phyloP scores from a whole-genome alignment of 2,113 vertebrate genomes.

The Onychostruthus taczanowskii region DNA sequence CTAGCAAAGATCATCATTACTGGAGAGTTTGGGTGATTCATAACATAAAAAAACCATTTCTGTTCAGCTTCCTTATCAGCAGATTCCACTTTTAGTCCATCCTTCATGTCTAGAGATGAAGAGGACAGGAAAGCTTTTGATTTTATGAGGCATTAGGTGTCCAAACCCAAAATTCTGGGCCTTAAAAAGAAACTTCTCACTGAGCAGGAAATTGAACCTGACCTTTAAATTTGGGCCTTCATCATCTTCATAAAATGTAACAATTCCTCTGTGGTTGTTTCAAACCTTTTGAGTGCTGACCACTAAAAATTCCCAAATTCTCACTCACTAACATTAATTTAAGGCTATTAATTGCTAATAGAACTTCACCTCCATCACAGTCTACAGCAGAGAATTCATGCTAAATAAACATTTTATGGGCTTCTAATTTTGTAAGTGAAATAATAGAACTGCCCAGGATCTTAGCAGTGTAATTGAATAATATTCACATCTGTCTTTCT shows the following conservation, averaged over 20 bases:
- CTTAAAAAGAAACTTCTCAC: not conserved
- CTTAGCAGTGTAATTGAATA: not conserved
- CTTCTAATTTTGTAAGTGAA: not conserved
- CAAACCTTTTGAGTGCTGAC: not conserved
- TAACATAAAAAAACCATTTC: not conserved
- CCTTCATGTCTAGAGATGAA: not conserved
- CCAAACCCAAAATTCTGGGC: not conserved
- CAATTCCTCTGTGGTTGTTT: not conserved
- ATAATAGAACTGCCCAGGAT: not conserved
- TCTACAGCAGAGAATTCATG: not conserved
- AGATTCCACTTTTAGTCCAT: not conserved
- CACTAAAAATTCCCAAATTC: not conserved
- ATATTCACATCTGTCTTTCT: no score
- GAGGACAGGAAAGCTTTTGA: not conserved
- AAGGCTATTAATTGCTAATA: not conserved
- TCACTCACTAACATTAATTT: not conserved
- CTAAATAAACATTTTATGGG: not conserved
- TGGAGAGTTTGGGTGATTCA: not conserved
- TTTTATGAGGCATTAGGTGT: not conserved
- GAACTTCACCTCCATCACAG: not conserved
- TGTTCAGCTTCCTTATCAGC: not conserved
- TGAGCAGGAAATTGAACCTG: not conserved
- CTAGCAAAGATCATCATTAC: not conserved
- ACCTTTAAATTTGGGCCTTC: not conserved
- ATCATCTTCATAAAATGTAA: not conserved